Evolutionary conservation across 2,113 vertebrate species (phyloP).

Genomic region (Percina caprodes): DNA sequence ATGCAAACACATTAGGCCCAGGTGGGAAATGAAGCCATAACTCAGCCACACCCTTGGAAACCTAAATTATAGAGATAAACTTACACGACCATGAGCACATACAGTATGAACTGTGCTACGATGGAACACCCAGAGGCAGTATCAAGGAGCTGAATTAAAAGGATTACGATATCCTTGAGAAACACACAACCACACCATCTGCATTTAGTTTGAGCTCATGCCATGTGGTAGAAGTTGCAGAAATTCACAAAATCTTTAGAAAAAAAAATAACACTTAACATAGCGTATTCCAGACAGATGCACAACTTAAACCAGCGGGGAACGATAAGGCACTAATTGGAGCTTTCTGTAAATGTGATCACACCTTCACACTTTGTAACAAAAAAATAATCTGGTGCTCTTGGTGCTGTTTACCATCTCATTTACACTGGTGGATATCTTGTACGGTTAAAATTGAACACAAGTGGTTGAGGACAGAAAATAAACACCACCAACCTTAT

Average conservation of each 20-base stretch:
- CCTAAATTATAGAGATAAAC: conserved; percentile 39
- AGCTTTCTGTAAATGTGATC: conserved; percentile 50
- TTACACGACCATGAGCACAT: conserved; percentile 15
- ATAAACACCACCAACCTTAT: conserved; percentile 11
- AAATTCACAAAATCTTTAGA: conserved; percentile 4
- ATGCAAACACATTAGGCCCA: conserved; percentile 34
- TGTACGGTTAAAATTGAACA: background rate
- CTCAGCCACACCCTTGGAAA: conserved; percentile 24
- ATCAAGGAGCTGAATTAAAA: conserved; percentile 50
- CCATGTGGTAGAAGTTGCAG: conserved; percentile 27
- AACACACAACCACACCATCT: conserved; percentile 15
- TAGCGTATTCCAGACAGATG: conserved; percentile 31
- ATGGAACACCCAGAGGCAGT: conserved; percentile 11
- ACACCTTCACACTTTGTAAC: conserved; percentile 49
- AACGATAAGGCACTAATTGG: conserved; percentile 56
- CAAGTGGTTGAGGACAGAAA: background rate
- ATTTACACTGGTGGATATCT: conserved; percentile 30
- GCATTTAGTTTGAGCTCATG: conserved; percentile 42
- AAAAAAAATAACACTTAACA: background rate
- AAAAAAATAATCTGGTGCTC: conserved; percentile 17
- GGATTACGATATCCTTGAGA: conserved; percentile 25
- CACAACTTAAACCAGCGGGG: conserved; percentile 31
- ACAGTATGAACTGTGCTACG: conserved; percentile 28
- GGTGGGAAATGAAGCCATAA: conserved; percentile 45
- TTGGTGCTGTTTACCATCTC: conserved; percentile 37